Percentiles rank a stretch among this genome's conserved stretches.
phyloP scores from a whole-genome alignment of 2,797 vertebrate species.

The Rhyacichthys aspro region DNA sequence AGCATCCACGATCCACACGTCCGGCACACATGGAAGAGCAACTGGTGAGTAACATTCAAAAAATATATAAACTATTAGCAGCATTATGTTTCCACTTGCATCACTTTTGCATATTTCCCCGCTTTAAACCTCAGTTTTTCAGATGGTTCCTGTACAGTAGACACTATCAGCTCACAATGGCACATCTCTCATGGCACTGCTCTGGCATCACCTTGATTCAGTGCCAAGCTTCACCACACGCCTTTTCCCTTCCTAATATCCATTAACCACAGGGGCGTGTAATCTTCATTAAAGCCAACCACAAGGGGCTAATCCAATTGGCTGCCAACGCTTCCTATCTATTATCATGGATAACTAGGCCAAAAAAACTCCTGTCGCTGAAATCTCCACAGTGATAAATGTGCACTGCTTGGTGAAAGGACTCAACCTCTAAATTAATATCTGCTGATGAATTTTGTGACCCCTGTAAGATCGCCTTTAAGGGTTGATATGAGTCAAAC shows the following conservation, averaged over 20 bases:
- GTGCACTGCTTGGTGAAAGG: constrained; percentile 56
- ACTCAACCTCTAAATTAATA: constrained; percentile 76
- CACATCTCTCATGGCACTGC: constrained; percentile 44
- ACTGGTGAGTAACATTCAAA: constrained; percentile 86
- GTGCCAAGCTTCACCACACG: constrained; percentile 66
- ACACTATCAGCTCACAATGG: constrained; percentile 31
- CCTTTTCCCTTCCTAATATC: constrained; percentile 66
- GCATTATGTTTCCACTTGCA: constrained; percentile 5
- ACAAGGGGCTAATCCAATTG: constrained; percentile 75
- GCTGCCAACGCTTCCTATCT: constrained; percentile 64
- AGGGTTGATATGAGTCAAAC: constrained; percentile 58
- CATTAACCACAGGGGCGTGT: constrained; percentile 74
- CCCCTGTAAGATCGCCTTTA: constrained; percentile 44
- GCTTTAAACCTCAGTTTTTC: background rate
- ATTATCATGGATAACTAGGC: constrained; percentile 67
- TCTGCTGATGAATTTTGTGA: constrained; percentile 73
- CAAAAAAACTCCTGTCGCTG: constrained; percentile 53
- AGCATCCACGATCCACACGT: constrained; percentile 96
- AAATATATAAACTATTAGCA: background rate
- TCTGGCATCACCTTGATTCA: constrained; percentile 37
- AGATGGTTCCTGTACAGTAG: background rate
- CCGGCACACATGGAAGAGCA: constrained; percentile 98
- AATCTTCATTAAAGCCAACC: constrained; percentile 77
- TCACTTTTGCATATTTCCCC: background rate
- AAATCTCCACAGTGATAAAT: constrained; percentile 66